Percentiles rank a stretch among this genome's conserved stretches.
Conservation (phyloP, 2,888 invertebrate species). For the Erebia ligea region DNA sequence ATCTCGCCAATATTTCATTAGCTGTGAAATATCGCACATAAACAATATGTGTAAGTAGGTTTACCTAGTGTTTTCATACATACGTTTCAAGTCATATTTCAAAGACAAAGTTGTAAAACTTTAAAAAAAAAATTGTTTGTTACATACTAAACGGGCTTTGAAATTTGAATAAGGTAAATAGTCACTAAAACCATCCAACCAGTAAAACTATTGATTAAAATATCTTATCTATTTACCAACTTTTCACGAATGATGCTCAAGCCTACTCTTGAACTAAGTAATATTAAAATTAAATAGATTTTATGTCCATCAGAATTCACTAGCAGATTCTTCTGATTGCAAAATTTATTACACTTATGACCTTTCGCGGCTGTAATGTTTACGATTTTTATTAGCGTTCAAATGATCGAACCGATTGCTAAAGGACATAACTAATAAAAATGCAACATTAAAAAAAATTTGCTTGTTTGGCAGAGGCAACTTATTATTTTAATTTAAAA, state of each 20-base stretch:
- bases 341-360: conserved; percentile 28
- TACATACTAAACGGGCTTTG: background rate
- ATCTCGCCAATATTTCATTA: background rate
- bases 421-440: conserved; percentile 1
- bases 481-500: no score
- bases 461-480: background rate
- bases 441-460: conserved; percentile 7
- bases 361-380: conserved; percentile 27
- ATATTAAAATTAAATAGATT: conserved; percentile 8
- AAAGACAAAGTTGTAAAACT: background rate
- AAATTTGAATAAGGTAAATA: background rate
- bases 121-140: background rate
- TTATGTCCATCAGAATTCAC: conserved; percentile 3
- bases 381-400: conserved; percentile 16
- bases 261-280: background rate
- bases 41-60: background rate
- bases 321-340: conserved; percentile 6
- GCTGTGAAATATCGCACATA: background rate
- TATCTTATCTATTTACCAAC: background rate
- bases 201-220: no score
- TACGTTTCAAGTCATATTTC: background rate
- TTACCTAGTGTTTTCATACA: no score
- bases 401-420: conserved; percentile 11
- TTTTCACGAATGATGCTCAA: background rate
- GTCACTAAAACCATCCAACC: no score